These are phyloP conservation scores for Clarias macrocephalus DNA, from an alignment of 2,113 vertebrate genomes.

Conservation along the genomic window DNA sequence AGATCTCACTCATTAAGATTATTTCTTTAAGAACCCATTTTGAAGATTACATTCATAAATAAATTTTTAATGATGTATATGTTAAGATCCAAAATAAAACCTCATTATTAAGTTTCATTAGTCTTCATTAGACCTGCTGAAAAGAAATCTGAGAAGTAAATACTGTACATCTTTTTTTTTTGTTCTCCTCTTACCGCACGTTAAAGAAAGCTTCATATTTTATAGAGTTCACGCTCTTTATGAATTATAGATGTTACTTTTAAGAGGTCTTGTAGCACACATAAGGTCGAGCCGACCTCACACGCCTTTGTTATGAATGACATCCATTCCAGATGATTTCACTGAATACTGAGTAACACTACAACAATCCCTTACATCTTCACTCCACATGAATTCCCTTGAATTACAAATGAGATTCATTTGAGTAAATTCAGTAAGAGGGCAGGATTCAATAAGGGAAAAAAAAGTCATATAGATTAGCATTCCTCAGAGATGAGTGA, in stretches of 20 bases:
- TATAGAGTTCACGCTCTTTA: conserved; percentile 10
- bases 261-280: conserved; percentile 15
- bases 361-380: background rate
- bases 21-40: too few relatives aligned
- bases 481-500: background rate
- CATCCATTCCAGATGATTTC: background rate
- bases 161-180: too few relatives aligned
- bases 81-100: too few relatives aligned
- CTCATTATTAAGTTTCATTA: too few relatives aligned
- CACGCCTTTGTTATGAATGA: background rate
- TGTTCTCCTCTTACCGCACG: background rate
- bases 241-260: conserved; percentile 28
- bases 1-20: too few relatives aligned
- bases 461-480: background rate
- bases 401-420: background rate
- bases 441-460: background rate
- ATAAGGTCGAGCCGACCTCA: background rate
- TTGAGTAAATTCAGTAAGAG: background rate
- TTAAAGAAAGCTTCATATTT: conserved; percentile 17
- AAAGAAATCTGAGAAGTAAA: too few relatives aligned
- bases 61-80: too few relatives aligned
- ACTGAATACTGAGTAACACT: background rate
- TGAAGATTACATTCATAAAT: too few relatives aligned
- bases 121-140: too few relatives aligned
- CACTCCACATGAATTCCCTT: background rate